Evolutionary conservation across 1,140 invertebrate species (phyloP).

Genomic region (Apis cerana): DNA sequence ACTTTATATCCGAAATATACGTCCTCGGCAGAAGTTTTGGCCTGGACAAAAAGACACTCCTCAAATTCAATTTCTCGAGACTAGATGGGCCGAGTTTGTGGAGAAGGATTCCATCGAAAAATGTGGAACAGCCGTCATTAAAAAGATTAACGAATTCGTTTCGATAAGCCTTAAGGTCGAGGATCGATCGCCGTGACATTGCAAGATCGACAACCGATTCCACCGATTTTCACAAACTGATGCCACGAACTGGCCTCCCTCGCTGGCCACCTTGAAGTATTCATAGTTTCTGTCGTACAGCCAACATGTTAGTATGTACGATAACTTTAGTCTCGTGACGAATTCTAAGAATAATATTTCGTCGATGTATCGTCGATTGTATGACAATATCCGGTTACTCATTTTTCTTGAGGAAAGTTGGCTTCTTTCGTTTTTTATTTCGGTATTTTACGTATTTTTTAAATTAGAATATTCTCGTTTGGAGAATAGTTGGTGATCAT

Average conservation of each 20-base stretch:
- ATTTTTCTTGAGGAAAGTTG: not conserved
- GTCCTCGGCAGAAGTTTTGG: not conserved
- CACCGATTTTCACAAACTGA: not conserved
- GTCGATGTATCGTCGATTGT: conserved; percentile 17
- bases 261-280: conserved; percentile 68
- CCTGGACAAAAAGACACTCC: not conserved
- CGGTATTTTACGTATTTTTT: not conserved
- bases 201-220: conserved; percentile 6
- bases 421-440: not conserved
- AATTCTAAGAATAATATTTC: conserved; percentile 62
- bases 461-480: too few relatives aligned
- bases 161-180: conserved; percentile 21
- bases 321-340: conserved; percentile 54
- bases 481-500: too few relatives aligned
- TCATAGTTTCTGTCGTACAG: conserved; percentile 62
- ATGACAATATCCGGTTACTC: not conserved
- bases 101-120: not conserved
- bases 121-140: conserved; percentile 1
- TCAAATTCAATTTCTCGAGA: not conserved
- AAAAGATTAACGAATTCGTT: conserved; percentile 29
- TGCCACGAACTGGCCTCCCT: conserved; percentile 10
- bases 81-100: not conserved
- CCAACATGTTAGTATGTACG: conserved; percentile 58
- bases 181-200: conserved; percentile 34
- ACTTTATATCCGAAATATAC: not conserved